These are phyloP conservation scores for Lasius platythorax DNA, from an alignment of 2,888 invertebrate species.

Conservation along the genomic window DNA sequence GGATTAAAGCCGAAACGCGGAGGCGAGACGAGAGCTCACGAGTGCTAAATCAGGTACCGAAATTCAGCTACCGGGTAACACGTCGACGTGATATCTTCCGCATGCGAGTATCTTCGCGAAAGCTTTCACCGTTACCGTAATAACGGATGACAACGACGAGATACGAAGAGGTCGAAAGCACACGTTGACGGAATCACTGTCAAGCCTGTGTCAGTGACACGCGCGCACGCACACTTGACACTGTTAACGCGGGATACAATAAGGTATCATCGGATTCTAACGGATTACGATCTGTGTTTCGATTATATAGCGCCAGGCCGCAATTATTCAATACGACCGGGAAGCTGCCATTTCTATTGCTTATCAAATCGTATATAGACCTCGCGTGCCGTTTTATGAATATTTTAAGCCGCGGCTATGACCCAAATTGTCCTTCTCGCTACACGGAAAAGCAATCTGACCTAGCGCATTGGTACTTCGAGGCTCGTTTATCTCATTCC, in stretches of 20 bases:
- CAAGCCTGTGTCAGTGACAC: neutral
- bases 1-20: slow-evolving; percentile 13
- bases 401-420: slow-evolving; percentile 83
- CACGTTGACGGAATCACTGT: slow-evolving; percentile 31
- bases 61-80: neutral
- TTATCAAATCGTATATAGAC: slow-evolving; percentile 82
- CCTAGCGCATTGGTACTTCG: slow-evolving; percentile 53
- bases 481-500: slow-evolving; percentile 51
- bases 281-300: neutral
- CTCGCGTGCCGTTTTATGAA: slow-evolving; percentile 83
- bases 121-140: neutral
- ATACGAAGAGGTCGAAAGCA: slow-evolving; percentile 14
- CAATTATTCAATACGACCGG: slow-evolving; percentile 54
- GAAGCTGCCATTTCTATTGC: slow-evolving; percentile 82
- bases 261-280: slow-evolving; percentile 12
- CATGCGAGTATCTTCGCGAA: neutral
- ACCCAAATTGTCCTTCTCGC: slow-evolving; percentile 83
- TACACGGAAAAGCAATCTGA: slow-evolving; percentile 77
- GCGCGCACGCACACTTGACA: neutral
- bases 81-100: neutral
- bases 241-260: slow-evolving; percentile 12
- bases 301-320: neutral
- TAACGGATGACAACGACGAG: slow-evolving; percentile 7
- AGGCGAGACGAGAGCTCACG: neutral
- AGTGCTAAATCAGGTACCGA: slow-evolving; percentile 30